Percentiles rank a stretch among this genome's conserved stretches.
Evolutionary conservation across 2,113 vertebrate genomes (phyloP).

Genomic region (Vicugna pacos): DNA sequence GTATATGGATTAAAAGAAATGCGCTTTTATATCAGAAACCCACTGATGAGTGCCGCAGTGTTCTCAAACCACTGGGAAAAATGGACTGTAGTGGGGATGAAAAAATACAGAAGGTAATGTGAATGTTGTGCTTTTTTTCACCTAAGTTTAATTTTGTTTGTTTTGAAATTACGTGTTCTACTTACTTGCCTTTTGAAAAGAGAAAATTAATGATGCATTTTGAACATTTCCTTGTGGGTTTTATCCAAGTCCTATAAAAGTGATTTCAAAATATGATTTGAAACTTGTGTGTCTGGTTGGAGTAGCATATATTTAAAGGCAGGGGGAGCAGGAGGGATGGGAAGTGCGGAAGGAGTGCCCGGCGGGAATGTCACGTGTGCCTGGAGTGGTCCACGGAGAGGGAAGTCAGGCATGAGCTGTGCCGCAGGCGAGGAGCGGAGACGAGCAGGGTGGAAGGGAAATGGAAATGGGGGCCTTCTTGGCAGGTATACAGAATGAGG

Average conservation of each 20-base stretch:
- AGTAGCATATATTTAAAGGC: not conserved
- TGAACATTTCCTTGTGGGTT: not conserved
- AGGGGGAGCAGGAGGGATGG: not conserved
- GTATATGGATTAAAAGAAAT: not conserved
- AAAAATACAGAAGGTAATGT: not conserved
- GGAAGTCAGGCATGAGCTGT: not conserved
- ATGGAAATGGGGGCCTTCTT: not conserved
- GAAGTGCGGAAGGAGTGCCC: not conserved
- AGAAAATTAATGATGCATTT: conserved; percentile 25
- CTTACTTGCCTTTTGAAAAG: conserved; percentile 39
- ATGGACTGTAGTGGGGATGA: not conserved
- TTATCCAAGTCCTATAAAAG: not conserved
- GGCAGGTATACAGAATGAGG: not conserved
- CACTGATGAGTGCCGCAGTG: not conserved
- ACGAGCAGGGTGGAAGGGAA: not conserved
- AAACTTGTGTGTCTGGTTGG: not conserved
- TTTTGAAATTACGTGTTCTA: conserved; percentile 29
- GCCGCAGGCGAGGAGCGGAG: not conserved
- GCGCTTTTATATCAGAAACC: not conserved
- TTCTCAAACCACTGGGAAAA: not conserved
- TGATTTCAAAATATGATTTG: not conserved
- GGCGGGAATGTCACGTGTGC: not conserved
- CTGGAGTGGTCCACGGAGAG: not conserved
- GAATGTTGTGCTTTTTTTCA: not conserved
- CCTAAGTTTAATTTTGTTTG: not conserved